Base-by-base conservation (phyloP, 2,797 vertebrate genomes). In the Nyctibius grandis region DNA sequence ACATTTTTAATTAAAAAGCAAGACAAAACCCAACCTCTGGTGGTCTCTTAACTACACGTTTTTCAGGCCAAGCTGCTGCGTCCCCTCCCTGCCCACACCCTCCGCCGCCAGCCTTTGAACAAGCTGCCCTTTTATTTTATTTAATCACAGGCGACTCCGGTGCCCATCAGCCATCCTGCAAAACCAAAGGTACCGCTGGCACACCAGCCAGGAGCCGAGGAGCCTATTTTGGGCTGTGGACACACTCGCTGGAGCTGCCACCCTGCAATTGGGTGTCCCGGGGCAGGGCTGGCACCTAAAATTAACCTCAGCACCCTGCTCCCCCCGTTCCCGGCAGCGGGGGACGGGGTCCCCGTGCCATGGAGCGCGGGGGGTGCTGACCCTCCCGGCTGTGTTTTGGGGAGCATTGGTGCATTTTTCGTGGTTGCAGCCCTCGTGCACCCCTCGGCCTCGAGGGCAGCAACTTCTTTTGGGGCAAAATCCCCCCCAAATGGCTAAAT, bases 61-160 rank as follows among this genome's bases (percentile, higher is more conserved):
- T 33, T 28, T 9, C 12, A 33, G 31, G 34, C 59, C 11, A 10
- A 0, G 53, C 53, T 15, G 64, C 18, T 5, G 20, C 7, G 26
- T 56, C 84, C 82, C 75, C 86, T 92, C 95, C 96, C 93, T 75
- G 74, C 73, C 70, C 67, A 23, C 31, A 3, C 89, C 42, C 38
- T 36, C 14, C 12, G 61, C 38, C 73, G 95, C 78, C 95, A 91
- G 97, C 94, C 91, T 94, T 22, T 28, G 76, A 53, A 51, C 44
- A 9, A 67, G 47, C 84, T 73, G 65, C 45, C 72, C 26, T 21
- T 47, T 17, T 15, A 18, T 7, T 28, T 50, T 38, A 42, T 19
- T 90, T 95, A 96, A 97, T 97, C 93, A n/a, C 75, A 25, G 88
- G 85, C 29, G 7, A 15, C 50, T 57, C 80, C 44, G 0, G 82